Percentiles rank a stretch among this genome's conserved stretches.
phyloP scores from a whole-genome alignment of 2,888 invertebrate species.

The Noctua fimbriata region DNA sequence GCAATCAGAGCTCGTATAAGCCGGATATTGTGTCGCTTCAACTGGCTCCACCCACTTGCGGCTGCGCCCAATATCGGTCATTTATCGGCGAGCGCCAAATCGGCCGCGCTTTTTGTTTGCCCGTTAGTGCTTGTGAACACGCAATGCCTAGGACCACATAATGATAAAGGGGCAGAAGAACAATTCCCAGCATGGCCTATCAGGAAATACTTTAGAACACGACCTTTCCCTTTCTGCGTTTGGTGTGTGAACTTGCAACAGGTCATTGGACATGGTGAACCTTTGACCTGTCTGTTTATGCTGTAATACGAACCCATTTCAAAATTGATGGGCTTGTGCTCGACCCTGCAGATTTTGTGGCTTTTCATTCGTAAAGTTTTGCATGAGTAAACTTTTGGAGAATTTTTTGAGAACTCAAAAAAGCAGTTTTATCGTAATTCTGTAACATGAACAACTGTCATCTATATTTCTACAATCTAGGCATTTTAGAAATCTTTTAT shows the following conservation, averaged over 20 bases:
- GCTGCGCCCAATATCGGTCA: slow-evolving; percentile 20
- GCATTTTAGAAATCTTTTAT: background rate
- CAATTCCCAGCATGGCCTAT: background rate
- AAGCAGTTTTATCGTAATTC: background rate
- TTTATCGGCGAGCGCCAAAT: slow-evolving; percentile 33
- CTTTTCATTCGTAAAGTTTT: slow-evolving; percentile 10
- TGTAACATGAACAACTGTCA: background rate
- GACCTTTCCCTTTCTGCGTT: background rate
- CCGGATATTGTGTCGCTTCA: background rate
- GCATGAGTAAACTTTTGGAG: background rate
- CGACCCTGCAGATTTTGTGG: background rate
- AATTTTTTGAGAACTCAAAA: background rate
- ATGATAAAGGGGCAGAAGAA: background rate
- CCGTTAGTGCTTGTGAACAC: slow-evolving; percentile 41
- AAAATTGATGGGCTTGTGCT: background rate
- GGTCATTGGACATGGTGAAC: no score
- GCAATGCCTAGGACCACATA: background rate
- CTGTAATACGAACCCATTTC: background rate
- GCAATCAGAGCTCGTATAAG: background rate
- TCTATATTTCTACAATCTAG: background rate
- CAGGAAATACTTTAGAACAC: background rate
- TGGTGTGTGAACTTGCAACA: background rate
- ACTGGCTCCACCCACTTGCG: slow-evolving; percentile 9
- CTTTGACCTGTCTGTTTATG: background rate
- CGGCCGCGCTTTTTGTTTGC: slow-evolving; percentile 27